Conservation (phyloP, 2,888 invertebrate genomes). For the Notodonta dromedarius region DNA sequence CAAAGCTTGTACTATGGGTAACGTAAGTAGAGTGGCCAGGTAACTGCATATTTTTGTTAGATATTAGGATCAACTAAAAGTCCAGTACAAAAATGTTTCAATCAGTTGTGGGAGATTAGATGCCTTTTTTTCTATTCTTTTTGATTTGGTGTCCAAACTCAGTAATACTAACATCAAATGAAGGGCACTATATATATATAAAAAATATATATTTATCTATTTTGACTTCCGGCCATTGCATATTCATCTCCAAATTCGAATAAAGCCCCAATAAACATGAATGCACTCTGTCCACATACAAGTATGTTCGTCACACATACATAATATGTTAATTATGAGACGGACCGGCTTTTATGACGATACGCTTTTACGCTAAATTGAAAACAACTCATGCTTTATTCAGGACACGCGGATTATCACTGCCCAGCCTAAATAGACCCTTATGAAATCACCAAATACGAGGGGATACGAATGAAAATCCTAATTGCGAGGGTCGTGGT, state of each 20-base stretch:
- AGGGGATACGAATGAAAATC: conserved; percentile 29
- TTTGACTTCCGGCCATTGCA: neutral
- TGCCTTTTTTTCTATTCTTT: too few species aligned
- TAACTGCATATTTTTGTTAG: too few species aligned
- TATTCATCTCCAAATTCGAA: conserved; percentile 17
- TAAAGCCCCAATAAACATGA: conserved; percentile 37
- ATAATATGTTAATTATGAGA: conserved; percentile 75
- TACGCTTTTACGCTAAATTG: conserved; percentile 82
- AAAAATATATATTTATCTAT: too few species aligned
- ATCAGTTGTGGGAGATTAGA: too few species aligned
- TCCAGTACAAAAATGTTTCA: too few species aligned
- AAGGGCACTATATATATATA: too few species aligned
- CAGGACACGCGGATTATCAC: conserved; percentile 63
- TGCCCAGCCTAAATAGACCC: conserved; percentile 59
- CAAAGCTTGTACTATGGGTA: too few species aligned
- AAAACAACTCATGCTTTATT: conserved; percentile 83
- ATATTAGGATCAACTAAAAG: too few species aligned
- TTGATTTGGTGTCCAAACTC: too few species aligned
- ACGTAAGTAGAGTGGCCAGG: too few species aligned
- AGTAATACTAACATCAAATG: too few species aligned
- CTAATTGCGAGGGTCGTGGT: conserved; percentile 43
- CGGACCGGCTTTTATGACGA: conserved; percentile 72
- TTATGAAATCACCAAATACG: conserved; percentile 48
- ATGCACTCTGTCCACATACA: conserved; percentile 43
- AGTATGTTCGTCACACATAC: conserved; percentile 50